Percentiles rank a stretch among this genome's conserved stretches.
Evolutionary conservation across 1,140 invertebrate genomes (phyloP).

Genomic region (Ganaspis sp.): DNA sequence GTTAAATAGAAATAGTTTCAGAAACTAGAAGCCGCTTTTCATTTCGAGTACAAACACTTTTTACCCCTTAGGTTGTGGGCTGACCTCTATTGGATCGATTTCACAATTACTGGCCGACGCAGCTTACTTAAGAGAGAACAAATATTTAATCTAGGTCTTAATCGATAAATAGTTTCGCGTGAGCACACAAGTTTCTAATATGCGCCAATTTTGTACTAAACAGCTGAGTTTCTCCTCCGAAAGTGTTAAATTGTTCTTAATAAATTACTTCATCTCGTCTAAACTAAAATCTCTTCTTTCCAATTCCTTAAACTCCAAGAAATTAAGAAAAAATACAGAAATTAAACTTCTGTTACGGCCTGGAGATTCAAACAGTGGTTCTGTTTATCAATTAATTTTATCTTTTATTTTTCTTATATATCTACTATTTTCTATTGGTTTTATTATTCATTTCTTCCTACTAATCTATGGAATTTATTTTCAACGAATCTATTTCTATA

Average conservation of each 20-base stretch:
- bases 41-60: neutral
- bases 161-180: conserved; percentile 24
- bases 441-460: no score
- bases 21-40: neutral
- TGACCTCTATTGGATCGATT: conserved; percentile 27
- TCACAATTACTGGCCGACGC: conserved; percentile 18
- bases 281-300: neutral
- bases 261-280: neutral
- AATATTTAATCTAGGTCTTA: conserved; percentile 17
- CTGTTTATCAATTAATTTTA: no score
- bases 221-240: neutral
- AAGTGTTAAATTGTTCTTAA: neutral
- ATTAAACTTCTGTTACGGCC: no score
- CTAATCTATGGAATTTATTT: no score
- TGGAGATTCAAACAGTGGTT: no score
- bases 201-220: neutral
- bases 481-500: no score
- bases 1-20: neutral
- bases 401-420: no score
- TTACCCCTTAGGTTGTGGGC: conserved; percentile 1
- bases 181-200: neutral
- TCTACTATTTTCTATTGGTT: no score
- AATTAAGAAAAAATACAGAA: neutral
- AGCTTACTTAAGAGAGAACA: conserved; percentile 18
- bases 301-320: neutral